A percentile compares a stretch with the other conserved stretches of the same genome.
Conservation (phyloP, 2,797 vertebrate genomes). For the Buphagus erythrorhynchus region DNA sequence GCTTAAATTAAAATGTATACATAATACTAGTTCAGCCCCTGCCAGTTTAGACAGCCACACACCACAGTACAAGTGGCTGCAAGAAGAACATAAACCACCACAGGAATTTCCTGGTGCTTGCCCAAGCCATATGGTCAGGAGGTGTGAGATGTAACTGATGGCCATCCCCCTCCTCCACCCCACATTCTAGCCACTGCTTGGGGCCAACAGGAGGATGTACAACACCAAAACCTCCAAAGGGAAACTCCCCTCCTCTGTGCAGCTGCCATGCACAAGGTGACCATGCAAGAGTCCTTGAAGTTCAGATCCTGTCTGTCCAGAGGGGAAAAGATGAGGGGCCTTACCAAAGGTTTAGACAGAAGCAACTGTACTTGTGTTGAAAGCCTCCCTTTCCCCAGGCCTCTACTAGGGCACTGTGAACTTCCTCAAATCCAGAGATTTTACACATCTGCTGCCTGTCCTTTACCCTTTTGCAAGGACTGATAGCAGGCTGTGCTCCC, state of each 20-base stretch:
- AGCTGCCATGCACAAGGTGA: not conserved
- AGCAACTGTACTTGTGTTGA: not conserved
- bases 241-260: not conserved
- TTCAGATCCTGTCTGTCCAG: not conserved
- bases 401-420: not conserved
- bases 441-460: not conserved
- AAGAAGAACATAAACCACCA: not conserved
- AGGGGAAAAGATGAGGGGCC: not conserved
- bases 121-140: rapidly evolving
- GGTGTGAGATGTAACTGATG: rapidly evolving
- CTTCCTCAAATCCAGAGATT: not conserved
- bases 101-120: not conserved
- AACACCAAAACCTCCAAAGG: not conserved
- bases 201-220: not conserved
- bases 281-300: not conserved
- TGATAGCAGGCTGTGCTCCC: not conserved
- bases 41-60: not conserved
- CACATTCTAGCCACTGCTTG: not conserved
- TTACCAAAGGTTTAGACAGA: not conserved
- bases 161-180: not conserved
- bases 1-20: not conserved
- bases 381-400: not conserved
- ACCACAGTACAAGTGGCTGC: rapidly evolving
- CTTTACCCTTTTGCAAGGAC: not conserved
- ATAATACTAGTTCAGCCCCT: not conserved